Evolutionary conservation across 2,113 vertebrate species (phyloP).

Genomic region (Scopus umbretta): DNA sequence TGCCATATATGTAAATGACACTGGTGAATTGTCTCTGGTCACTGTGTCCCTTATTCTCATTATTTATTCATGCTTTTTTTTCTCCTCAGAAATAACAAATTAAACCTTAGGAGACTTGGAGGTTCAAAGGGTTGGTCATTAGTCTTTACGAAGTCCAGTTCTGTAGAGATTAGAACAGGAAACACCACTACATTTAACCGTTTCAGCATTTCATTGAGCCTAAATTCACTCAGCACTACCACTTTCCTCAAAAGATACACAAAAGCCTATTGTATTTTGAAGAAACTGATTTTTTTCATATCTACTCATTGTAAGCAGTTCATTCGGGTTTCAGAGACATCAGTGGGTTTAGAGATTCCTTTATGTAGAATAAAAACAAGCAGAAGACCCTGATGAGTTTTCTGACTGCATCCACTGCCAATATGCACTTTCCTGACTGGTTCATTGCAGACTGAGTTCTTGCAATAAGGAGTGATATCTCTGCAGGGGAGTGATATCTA

Average conservation of each 20-base stretch:
- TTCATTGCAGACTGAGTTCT: neutral
- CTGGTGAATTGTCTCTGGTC: constrained; percentile 10
- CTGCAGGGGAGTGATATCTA: neutral
- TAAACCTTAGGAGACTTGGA: neutral
- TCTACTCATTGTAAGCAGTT: neutral
- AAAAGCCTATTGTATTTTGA: neutral
- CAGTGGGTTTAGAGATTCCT: neutral
- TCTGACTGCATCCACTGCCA: neutral
- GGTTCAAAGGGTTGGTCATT: constrained; percentile 26
- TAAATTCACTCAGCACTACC: neutral
- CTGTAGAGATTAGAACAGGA: constrained; percentile 7
- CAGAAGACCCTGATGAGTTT: neutral
- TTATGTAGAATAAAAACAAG: neutral
- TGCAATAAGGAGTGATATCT: no score
- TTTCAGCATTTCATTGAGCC: neutral
- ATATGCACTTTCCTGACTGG: fast-evolving
- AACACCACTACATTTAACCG: neutral
- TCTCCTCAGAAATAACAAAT: constrained; percentile 30
- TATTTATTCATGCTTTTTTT: constrained; percentile 29
- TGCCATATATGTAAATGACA: neutral
- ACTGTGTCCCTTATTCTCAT: neutral
- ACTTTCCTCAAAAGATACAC: neutral
- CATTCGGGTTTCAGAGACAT: neutral
- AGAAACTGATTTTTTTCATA: neutral
- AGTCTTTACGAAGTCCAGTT: constrained; percentile 23